Percentiles rank a stretch among this genome's conserved stretches.
Conservation (phyloP, 2,888 invertebrate genomes). For the Operophtera brumata region DNA sequence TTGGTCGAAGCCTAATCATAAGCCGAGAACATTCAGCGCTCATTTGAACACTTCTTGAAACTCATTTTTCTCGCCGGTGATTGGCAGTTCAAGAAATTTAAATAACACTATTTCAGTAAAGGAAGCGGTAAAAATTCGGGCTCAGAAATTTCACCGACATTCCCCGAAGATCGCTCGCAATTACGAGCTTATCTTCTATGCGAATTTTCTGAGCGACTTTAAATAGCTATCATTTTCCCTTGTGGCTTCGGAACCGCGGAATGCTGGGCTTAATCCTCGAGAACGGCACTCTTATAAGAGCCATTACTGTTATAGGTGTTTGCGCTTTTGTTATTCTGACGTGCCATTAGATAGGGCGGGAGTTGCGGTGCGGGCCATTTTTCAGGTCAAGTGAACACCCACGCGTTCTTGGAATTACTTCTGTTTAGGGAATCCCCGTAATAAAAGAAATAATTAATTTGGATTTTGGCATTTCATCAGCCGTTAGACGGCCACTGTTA, state of each 20-base stretch:
- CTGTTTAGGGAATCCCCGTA: neutral
- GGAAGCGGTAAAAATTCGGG: slow-evolving; percentile 48
- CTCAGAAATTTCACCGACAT: slow-evolving; percentile 44
- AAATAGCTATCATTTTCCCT: slow-evolving; percentile 70
- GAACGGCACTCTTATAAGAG: slow-evolving; percentile 51
- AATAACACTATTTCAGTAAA: slow-evolving; percentile 45
- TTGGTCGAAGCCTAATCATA: too few relatives aligned
- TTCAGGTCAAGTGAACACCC: slow-evolving; percentile 24
- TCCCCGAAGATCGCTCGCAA: slow-evolving; percentile 63
- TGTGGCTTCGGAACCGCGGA: slow-evolving; percentile 51
- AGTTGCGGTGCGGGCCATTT: slow-evolving; percentile 11
- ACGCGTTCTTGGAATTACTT: slow-evolving; percentile 1
- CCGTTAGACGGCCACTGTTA: too few relatives aligned
- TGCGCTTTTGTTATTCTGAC: slow-evolving; percentile 42
- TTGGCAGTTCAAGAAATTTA: slow-evolving; percentile 33
- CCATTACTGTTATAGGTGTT: slow-evolving; percentile 49
- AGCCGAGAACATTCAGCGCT: too few relatives aligned
- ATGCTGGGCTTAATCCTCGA: slow-evolving; percentile 51
- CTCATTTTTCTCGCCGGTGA: slow-evolving; percentile 21
- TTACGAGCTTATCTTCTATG: slow-evolving; percentile 68
- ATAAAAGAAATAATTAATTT: neutral
- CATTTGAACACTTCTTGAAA: neutral
- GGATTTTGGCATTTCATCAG: slow-evolving; percentile 5
- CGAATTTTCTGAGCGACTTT: slow-evolving; percentile 71
- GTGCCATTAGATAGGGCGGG: slow-evolving; percentile 35